Evolutionary conservation across 2,888 invertebrate species (phyloP).

Genomic region (Reticulitermes lucifugus): DNA sequence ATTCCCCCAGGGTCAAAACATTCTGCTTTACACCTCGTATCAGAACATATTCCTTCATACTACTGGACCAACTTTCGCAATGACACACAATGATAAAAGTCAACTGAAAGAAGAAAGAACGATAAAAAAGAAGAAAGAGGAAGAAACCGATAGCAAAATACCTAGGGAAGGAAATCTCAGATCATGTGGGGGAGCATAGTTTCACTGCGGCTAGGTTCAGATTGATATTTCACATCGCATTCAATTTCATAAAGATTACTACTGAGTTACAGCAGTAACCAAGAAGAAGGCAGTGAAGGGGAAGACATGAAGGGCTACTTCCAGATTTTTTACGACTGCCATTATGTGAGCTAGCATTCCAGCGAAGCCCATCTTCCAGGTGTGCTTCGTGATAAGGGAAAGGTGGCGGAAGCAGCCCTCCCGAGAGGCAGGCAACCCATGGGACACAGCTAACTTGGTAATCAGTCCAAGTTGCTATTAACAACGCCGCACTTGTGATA

Average conservation of each 20-base stretch:
- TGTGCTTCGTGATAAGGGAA: conserved; percentile 21
- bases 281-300: neutral
- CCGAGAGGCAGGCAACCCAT: neutral
- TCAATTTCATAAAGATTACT: conserved; percentile 28
- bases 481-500: too few species aligned
- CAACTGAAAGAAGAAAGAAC: too few species aligned
- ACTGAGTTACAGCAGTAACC: conserved; percentile 5
- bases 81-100: too few species aligned
- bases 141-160: too few species aligned
- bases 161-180: neutral
- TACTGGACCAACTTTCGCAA: too few species aligned
- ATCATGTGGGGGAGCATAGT: neutral
- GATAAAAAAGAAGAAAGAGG: too few species aligned
- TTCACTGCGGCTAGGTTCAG: neutral
- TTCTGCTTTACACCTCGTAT: too few species aligned
- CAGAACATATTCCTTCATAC: too few species aligned
- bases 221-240: conserved; percentile 23
- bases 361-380: conserved; percentile 28
- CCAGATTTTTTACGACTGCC: conserved; percentile 46
- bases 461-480: too few species aligned
- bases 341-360: conserved; percentile 48
- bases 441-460: neutral
- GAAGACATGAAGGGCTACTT: conserved; percentile 20
- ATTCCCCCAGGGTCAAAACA: too few species aligned
- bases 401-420: too few species aligned